phyloP scores from a whole-genome alignment of 2,888 invertebrate species.

The Drosophila colorata region DNA sequence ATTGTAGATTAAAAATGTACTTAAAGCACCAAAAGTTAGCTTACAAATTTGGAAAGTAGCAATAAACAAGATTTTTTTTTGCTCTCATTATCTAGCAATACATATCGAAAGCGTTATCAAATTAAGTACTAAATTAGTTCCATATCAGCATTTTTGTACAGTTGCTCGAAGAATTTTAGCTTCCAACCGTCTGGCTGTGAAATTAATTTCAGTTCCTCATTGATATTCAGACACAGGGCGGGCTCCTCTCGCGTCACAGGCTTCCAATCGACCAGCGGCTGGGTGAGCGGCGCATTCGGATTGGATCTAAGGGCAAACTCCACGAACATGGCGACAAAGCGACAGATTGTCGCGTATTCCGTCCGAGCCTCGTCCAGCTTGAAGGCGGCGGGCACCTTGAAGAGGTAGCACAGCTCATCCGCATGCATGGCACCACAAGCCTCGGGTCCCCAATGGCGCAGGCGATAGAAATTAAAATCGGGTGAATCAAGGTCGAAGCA shows the following conservation, averaged over 20 bases:
- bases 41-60: not conserved
- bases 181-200: constrained; percentile 68
- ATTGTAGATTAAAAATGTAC: not conserved
- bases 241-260: constrained; percentile 50
- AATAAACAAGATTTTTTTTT: not conserved
- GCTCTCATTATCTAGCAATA: not conserved
- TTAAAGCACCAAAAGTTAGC: not conserved
- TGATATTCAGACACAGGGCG: constrained; percentile 76
- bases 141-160: constrained; percentile 54
- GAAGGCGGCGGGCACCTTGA: constrained; percentile 61
- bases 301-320: constrained; percentile 76
- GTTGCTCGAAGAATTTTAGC: constrained; percentile 64
- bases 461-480: constrained; percentile 79
- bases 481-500: constrained; percentile 83
- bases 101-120: no score
- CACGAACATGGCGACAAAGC: constrained; percentile 72
- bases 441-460: constrained; percentile 62
- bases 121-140: constrained; percentile 38
- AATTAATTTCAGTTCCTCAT: constrained; percentile 66
- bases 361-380: constrained; percentile 55
- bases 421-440: constrained; percentile 72
- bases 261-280: constrained; percentile 60
- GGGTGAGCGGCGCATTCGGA: constrained; percentile 69
- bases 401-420: constrained; percentile 81
- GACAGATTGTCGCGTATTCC: constrained; percentile 74